phyloP scores from a whole-genome alignment of 2,797 vertebrate species.

The Diplodus puntazzo region DNA sequence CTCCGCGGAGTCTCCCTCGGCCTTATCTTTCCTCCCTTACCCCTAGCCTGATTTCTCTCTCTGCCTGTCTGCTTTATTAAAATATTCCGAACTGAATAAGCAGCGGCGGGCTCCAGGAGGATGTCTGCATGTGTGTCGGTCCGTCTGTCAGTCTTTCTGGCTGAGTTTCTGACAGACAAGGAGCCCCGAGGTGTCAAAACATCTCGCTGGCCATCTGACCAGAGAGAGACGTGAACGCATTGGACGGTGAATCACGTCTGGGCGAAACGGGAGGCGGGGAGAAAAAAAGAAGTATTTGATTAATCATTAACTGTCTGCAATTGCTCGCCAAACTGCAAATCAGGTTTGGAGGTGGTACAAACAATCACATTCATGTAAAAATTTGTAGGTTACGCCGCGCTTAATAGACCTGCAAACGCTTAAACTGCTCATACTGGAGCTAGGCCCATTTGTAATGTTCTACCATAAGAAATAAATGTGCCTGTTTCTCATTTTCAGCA shows the following conservation, averaged over 20 bases:
- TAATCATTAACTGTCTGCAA: slow-evolving; percentile 15
- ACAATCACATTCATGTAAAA: slow-evolving; percentile 24
- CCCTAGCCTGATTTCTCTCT: slow-evolving; percentile 69
- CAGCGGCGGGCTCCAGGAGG: slow-evolving; percentile 70
- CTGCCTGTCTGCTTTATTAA: slow-evolving; percentile 82
- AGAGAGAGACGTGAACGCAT: slow-evolving; percentile 46
- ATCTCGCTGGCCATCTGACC: slow-evolving; percentile 67
- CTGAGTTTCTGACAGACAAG: slow-evolving; percentile 74
- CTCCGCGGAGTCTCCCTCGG: slow-evolving; percentile 62
- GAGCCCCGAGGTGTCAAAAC: slow-evolving; percentile 68
- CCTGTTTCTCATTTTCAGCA: slow-evolving; percentile 64
- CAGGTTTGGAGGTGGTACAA: slow-evolving; percentile 5
- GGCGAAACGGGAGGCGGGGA: neutral
- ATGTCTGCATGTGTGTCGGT: slow-evolving; percentile 59
- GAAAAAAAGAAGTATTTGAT: slow-evolving; percentile 22
- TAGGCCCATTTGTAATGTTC: slow-evolving; percentile 61
- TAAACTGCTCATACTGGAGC: slow-evolving; percentile 50
- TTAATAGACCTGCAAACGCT: slow-evolving; percentile 47
- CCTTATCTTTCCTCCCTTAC: slow-evolving; percentile 71
- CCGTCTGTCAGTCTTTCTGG: slow-evolving; percentile 71
- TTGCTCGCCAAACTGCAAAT: slow-evolving; percentile 14
- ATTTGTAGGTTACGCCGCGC: slow-evolving; percentile 8
- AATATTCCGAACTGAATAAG: slow-evolving; percentile 83
- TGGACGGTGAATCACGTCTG: slow-evolving; percentile 49
- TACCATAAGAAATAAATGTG: slow-evolving; percentile 63